Percentiles rank a stretch among this genome's conserved stretches.
Conservation (phyloP, 2,797 vertebrate species). For the Chaetodon trifasciatus region DNA sequence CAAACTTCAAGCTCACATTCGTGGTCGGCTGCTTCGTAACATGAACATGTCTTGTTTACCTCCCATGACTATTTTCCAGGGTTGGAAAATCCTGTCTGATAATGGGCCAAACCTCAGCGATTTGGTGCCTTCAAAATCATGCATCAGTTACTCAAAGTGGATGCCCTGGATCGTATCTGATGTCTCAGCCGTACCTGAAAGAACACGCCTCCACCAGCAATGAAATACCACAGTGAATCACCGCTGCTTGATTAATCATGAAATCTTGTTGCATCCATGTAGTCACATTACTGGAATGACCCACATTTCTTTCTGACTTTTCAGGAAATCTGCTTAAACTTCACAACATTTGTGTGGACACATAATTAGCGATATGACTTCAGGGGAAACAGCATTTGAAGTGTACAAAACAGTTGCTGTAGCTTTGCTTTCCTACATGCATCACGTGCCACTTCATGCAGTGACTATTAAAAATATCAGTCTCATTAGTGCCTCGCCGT, state of each 20-base stretch:
- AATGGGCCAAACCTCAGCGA: no score
- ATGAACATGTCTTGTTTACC: no score
- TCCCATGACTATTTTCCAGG: no score
- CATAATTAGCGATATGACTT: background rate
- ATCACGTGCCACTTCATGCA: background rate
- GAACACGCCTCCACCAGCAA: background rate
- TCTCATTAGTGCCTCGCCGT: slow-evolving; percentile 17
- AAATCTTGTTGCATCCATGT: background rate
- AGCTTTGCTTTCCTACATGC: background rate
- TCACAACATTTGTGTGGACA: background rate
- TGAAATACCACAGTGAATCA: slow-evolving; percentile 7
- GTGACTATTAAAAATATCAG: background rate
- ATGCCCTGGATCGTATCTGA: no score
- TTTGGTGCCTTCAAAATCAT: background rate
- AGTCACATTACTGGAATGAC: background rate
- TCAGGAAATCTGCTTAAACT: background rate
- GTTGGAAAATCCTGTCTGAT: no score
- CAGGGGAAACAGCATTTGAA: background rate
- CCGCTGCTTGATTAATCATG: background rate
- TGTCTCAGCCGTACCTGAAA: background rate
- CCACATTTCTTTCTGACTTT: background rate
- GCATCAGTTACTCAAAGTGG: background rate
- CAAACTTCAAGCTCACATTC: no score
- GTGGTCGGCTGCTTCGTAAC: no score
- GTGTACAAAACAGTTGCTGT: background rate